Evolutionary conservation across 2,888 invertebrate genomes (phyloP), one percentile per base, ranked within the genome.

Genomic region (Pheosia gnoma): DNA sequence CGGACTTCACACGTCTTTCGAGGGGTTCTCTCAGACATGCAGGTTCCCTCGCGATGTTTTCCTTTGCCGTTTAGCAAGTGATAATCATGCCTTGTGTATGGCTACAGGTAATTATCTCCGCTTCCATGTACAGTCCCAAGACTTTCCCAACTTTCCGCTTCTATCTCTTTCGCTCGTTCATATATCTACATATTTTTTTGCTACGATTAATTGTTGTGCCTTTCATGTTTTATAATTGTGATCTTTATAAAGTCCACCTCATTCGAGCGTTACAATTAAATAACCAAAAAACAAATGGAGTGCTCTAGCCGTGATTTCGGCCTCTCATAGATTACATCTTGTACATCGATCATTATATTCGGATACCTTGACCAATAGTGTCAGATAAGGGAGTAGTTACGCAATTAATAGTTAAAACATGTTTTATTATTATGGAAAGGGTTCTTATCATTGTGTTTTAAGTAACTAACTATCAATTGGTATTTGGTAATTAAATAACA

Each of bases 341-440:
- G 25, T 25, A 9, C 9, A 51, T 25, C 13, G 6, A 25, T 51
- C 25, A 4, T 25, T 51, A 51, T 4, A 3, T 25, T 25, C 51
- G 51, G 37, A 13, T 39, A 55, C 55, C 55, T 55, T 55, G 55
- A 55, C 55, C 55, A 39, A n/a, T 38, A 36, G 11, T 55, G 55
- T 55, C 39, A 55, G 55, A 55, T 55, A 55, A 55, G 39, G 55
- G 39, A 39, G 6, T 11, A 47, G 47, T 55, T 55, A 38, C 55
- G 39, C 39, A 55, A 55, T 39, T 39, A 39, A 13, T 55, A 39
- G 25, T 11, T 39, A 39, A 53, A 37, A 11, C 39, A 55, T 39
- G 39, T 55, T 39, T 55, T 55, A 39, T 13, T 39, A 10, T 13
- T 39, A n/a, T n/a, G 5, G 55, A 55, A 25, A 55, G 55, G 55